These are phyloP conservation scores for Taeniopygia guttata DNA, from an alignment of 2,797 vertebrate genomes.

Conservation along the genomic window DNA sequence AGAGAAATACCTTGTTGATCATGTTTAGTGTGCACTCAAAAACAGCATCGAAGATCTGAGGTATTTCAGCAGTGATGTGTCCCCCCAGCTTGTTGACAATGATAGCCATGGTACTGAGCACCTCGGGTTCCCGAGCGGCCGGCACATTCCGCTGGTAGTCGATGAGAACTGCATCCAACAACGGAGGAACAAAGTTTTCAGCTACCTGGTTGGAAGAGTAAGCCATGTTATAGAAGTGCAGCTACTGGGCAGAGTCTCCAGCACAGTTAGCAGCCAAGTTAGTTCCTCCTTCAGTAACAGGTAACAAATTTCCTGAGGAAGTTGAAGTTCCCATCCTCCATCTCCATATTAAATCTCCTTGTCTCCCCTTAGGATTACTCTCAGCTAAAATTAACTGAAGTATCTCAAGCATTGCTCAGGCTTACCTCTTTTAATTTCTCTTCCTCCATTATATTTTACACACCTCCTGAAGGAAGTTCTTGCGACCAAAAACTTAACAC, in stretches of 20 bases:
- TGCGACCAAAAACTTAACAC: not conserved
- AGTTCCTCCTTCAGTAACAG: not conserved
- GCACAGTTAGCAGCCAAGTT: not conserved
- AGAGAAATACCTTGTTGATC: constrained; percentile 91
- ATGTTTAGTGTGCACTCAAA: constrained; percentile 98
- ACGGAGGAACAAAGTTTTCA: constrained; percentile 95
- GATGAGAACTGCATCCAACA: constrained; percentile 95
- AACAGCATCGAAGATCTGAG: constrained; percentile 97
- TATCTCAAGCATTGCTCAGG: not conserved
- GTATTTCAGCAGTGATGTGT: constrained; percentile 96
- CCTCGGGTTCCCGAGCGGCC: constrained; percentile 94
- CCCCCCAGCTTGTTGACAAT: constrained; percentile 96
- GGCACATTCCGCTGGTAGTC: constrained; percentile 98
- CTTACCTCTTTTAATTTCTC: not conserved
- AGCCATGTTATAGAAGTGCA: not conserved
- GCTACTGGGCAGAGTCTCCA: not conserved
- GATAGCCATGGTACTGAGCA: constrained; percentile 98
- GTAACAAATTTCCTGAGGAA: not conserved
- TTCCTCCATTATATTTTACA: not conserved
- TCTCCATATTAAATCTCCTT: not conserved
- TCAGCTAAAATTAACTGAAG: not conserved
- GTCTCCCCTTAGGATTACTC: not conserved
- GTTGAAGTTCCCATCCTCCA: not conserved
- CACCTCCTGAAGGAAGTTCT: not conserved
- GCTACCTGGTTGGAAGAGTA: constrained; percentile 81